Evolutionary conservation across 2,113 vertebrate species (phyloP).

Genomic region (Ceyx melanurus): DNA sequence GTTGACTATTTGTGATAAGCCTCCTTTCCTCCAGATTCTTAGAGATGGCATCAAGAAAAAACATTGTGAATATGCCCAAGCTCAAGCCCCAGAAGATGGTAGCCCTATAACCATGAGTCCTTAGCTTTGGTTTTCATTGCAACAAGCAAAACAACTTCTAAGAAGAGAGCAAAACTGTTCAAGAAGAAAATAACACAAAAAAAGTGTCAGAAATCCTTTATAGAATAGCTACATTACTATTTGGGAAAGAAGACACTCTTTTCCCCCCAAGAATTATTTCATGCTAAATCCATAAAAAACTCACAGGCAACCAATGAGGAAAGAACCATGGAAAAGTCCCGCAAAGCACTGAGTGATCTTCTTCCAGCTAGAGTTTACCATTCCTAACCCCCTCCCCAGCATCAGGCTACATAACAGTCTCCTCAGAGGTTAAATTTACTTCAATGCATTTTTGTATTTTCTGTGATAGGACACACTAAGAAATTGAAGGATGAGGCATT

Average conservation of each 20-base stretch:
- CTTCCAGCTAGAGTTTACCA: not conserved
- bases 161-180: not conserved
- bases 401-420: not conserved
- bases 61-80: accelerated
- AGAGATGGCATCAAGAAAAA: not conserved
- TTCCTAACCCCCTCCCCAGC: not conserved
- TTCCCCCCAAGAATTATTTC: not conserved
- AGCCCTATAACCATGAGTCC: too few relatives aligned
- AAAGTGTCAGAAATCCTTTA: not conserved
- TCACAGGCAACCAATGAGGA: not conserved
- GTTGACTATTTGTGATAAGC: too few relatives aligned
- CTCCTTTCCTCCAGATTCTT: too few relatives aligned
- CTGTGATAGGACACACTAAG: not conserved
- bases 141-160: not conserved
- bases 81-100: not conserved
- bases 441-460: not conserved
- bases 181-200: not conserved
- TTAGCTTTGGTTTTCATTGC: not conserved
- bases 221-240: not conserved
- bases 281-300: not conserved
- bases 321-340: not conserved
- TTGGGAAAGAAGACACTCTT: not conserved
- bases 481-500: not conserved
- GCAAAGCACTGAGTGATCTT: not conserved
- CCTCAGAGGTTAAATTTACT: not conserved